Conservation (phyloP, 2,797 vertebrate species). For the Pterois miles region DNA sequence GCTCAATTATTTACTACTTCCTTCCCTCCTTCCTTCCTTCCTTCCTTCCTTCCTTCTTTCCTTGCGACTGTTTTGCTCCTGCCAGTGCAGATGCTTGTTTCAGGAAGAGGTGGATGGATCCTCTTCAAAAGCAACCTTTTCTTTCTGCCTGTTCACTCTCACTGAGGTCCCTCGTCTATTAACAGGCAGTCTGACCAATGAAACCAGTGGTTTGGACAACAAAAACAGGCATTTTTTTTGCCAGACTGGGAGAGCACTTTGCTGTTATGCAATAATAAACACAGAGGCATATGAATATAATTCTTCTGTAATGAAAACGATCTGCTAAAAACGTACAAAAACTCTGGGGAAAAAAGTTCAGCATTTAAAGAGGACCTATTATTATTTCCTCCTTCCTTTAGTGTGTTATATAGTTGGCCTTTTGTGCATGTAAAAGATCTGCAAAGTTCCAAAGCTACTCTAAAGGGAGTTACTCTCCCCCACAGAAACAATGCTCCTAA, state of each 20-base stretch:
- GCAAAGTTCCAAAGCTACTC: no score
- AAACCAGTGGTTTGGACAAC: slow-evolving; percentile 7
- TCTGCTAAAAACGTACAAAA: not conserved
- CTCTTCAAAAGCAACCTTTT: slow-evolving; percentile 3
- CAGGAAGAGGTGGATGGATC: slow-evolving; percentile 35
- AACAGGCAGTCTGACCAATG: slow-evolving; percentile 29
- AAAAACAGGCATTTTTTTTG: slow-evolving; percentile 1
- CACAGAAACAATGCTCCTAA: no score
- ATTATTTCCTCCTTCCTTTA: not conserved
- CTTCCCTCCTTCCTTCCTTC: no score
- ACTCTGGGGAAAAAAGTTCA: slow-evolving; percentile 2
- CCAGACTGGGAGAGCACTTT: not conserved
- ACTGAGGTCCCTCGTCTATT: slow-evolving; percentile 33
- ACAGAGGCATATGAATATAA: not conserved
- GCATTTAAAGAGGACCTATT: not conserved
- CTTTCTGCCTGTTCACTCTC: slow-evolving; percentile 26
- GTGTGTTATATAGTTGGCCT: not conserved
- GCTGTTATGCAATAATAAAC: slow-evolving; percentile 8
- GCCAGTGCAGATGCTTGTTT: slow-evolving; percentile 42
- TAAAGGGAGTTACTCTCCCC: no score
- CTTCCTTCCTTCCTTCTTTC: slow-evolving; percentile 32
- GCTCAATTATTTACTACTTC: slow-evolving; percentile 48
- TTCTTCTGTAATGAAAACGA: not conserved
- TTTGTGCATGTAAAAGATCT: not conserved
- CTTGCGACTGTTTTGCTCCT: slow-evolving; percentile 39